phyloP scores from a whole-genome alignment of 2,113 vertebrate species.

The Lasiurus borealis region DNA sequence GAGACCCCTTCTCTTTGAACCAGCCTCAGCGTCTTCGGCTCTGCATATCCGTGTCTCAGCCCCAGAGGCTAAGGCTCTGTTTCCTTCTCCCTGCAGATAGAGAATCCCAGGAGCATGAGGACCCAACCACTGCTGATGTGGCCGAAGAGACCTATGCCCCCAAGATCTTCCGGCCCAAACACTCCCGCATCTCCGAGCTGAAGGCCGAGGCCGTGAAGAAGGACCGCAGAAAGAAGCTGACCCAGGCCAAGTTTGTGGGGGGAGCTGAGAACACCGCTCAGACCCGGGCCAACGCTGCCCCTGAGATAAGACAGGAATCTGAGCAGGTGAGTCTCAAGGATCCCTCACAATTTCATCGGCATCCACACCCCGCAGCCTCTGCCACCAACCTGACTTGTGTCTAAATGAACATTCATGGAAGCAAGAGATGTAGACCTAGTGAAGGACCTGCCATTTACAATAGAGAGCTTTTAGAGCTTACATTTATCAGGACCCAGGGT shows the following conservation, averaged over 20 bases:
- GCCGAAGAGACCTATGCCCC: constrained; percentile 91
- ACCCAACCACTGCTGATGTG: constrained; percentile 91
- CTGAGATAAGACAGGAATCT: constrained; percentile 95
- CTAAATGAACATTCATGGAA: background rate
- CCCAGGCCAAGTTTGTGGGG: constrained; percentile 90
- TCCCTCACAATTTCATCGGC: accelerated
- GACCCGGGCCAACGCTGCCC: constrained; percentile 83
- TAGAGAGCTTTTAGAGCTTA: background rate
- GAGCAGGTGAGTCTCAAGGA: constrained; percentile 90
- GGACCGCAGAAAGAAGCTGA: constrained; percentile 92
- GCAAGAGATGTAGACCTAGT: background rate
- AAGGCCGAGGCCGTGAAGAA: constrained; percentile 95
- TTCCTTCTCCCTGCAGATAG: constrained; percentile 86
- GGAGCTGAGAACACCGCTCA: constrained; percentile 92
- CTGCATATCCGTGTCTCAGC: accelerated
- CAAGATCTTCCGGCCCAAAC: constrained; percentile 89
- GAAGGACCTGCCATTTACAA: accelerated
- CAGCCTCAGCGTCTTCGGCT: background rate
- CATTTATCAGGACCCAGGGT: background rate
- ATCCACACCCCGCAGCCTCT: accelerated
- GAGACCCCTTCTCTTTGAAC: background rate
- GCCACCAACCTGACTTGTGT: accelerated
- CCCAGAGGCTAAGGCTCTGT: background rate
- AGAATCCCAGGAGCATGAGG: constrained; percentile 94
- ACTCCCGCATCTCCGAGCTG: constrained; percentile 89